Evolutionary conservation across 2,797 vertebrate species (phyloP).

Genomic region (Sparidentex hasta): DNA sequence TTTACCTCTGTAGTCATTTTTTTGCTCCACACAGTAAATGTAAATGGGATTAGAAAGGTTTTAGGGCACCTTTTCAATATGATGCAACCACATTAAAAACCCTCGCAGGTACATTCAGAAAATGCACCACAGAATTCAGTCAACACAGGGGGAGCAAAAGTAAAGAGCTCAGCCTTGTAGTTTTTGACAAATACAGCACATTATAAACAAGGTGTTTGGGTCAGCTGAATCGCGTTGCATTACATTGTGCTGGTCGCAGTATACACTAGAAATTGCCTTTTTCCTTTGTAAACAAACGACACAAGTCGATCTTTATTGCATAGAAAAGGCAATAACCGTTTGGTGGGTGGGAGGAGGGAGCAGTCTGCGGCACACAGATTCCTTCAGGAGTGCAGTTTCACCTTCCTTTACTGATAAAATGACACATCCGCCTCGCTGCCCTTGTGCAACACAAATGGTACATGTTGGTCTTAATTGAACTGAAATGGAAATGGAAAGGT

Average conservation of each 20-base stretch:
- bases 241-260: constrained; percentile 19
- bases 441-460: background rate
- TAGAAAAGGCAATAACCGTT: constrained; percentile 37
- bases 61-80: background rate
- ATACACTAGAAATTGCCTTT: constrained; percentile 35
- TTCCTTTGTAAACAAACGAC: constrained; percentile 34
- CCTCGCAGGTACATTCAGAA: background rate
- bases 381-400: constrained; percentile 1
- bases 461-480: constrained; percentile 13
- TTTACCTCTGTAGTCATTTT: background rate
- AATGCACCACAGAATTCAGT: background rate
- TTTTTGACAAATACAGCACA: constrained; percentile 3
- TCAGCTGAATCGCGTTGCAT: constrained; percentile 9
- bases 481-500: background rate
- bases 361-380: constrained; percentile 3
- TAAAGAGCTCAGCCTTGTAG: background rate
- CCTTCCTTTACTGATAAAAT: constrained; percentile 7
- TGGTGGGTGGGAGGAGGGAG: constrained; percentile 16
- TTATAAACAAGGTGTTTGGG: constrained; percentile 17
- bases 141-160: background rate
- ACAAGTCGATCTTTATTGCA: constrained; percentile 46
- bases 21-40: background rate
- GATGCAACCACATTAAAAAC: constrained; percentile 6
- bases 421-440: background rate
- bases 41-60: background rate